Conservation (phyloP, 2,888 invertebrate species). For the Caenorhabditis sp. region DNA sequence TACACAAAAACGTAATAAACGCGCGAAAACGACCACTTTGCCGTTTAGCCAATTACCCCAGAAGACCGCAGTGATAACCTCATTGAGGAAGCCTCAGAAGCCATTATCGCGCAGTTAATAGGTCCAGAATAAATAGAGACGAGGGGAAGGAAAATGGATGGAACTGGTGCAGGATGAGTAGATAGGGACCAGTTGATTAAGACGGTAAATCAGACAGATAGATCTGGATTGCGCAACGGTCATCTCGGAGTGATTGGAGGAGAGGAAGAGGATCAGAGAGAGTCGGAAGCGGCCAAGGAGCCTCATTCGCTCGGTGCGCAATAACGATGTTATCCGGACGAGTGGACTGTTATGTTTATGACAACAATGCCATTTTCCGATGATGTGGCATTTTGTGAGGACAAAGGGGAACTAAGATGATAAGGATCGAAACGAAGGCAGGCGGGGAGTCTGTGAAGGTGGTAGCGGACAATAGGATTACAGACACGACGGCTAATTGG, state of each 20-base stretch:
- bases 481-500: constrained; percentile 12
- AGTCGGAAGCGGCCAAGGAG: constrained; percentile 40
- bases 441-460: neutral
- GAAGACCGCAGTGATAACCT: constrained; percentile 49
- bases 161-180: neutral
- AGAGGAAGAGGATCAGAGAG: constrained; percentile 23
- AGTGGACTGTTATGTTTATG: constrained; percentile 34
- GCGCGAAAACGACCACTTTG: constrained; percentile 19
- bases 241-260: constrained; percentile 23
- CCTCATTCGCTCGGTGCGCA: constrained; percentile 19
- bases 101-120: constrained; percentile 54
- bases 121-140: constrained; percentile 35
- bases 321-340: constrained; percentile 44
- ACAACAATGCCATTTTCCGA: constrained; percentile 17
- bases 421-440: constrained; percentile 18
- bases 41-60: constrained; percentile 34
- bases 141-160: constrained; percentile 13
- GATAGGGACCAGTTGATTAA: constrained; percentile 27
- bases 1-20: constrained; percentile 40
- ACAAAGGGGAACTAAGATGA: constrained; percentile 19
- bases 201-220: constrained; percentile 24
- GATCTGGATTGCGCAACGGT: constrained; percentile 44
- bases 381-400: constrained; percentile 22
- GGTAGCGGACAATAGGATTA: constrained; percentile 44
- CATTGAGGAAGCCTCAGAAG: constrained; percentile 30